Evolutionary conservation across 2,113 vertebrate species (phyloP), one percentile per base, ranked within the genome.

Genomic region (Percopsis transmontana): DNA sequence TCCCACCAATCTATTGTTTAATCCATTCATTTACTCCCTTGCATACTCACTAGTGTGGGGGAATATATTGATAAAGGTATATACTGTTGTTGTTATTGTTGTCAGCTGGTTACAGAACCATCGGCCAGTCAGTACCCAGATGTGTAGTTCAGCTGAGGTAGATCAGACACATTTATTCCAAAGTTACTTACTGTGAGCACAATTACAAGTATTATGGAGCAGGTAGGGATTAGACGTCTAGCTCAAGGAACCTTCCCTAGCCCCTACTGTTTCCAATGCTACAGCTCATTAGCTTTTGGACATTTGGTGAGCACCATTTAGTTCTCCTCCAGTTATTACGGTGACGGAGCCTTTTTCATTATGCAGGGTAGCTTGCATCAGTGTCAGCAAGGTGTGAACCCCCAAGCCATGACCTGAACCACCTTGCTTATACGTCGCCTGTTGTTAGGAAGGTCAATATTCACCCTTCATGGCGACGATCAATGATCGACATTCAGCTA

Each of bases 371-470:
- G 72, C 53, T n/a, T 47, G 42, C 2, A 58, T 64, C 58, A 65
- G 24, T 65, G 60, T 69, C 74, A 72, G 45, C 20, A 52, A 66
- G 59, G 56, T 24, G 64, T 72, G 80, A 86, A 78, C 77, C 70
- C 72, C 67, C 13, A 44, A n/a, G 72, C 73, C 68, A 55, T 79
- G 79, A 84, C 77, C 72, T 80, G 58, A 76, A 85, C 70, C 82
- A 72, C 53, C 33, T 4, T 62, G 54, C 20, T 41, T 69, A 62
- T 64, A 58, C 53, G 54, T 63, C 47, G 39, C 74, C 27, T 51
- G 51, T 55, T 52, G n/a, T 47, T 39, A 38, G 2, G 27, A 15
- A 20, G 2, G 16, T 69, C 72, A 56, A 77, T 83, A 71, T 14
- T 41, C 70, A 38, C 68, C 52, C 52, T 1, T 68, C 57, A 63